Base-by-base conservation (phyloP, 1,140 invertebrate genomes). In the Gonioctena quinquepunctata region DNA sequence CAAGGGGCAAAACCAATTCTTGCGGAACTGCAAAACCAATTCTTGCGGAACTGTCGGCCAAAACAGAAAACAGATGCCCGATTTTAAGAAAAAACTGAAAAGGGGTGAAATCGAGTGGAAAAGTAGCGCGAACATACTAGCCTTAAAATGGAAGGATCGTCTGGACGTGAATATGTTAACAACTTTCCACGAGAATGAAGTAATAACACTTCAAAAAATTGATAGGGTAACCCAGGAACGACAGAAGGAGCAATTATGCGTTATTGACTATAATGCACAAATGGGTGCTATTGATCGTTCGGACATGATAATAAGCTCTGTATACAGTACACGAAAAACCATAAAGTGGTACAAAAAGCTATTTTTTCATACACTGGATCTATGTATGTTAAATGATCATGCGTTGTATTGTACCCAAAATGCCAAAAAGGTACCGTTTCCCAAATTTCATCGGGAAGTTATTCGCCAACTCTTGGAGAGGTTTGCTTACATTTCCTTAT, bases 261-360 rank as follows among this genome's bases (percentile, higher is more conserved):
- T 79, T 25, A 50, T 72, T 3, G 75, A 80, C 33, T 83, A 81
- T 61, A 82, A 79, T 69, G 42, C 54, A 27, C 72, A 76, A 57
- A 83, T 83, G 81, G 81, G 74, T 28, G 73, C 68, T 13, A 73
- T 83, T 28, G 79, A 84, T 69, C 67, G 71, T 57, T 73, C 67
- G 6, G 81, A 83, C 60, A 82, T 80, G 73, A 65, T 75, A 16
- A 23, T 59, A 16, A 59, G 56, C 0, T 1, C 6, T 25, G 7
- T 26, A n/a, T 62, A 74, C 26, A 76, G 49, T 33, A 71, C 67
- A 7, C 54, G 75, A 63, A 79, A 79, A 59, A 21, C 11, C 4
- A 72, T 78, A 19, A 77, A 74, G 61, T 79, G 79, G 77, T 81
- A 81, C 22, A 78, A 74, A 56, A 81, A 77, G 70, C 18, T 78